Evolutionary conservation across 1,140 invertebrate species (phyloP).

Genomic region (Pantala flavescens): DNA sequence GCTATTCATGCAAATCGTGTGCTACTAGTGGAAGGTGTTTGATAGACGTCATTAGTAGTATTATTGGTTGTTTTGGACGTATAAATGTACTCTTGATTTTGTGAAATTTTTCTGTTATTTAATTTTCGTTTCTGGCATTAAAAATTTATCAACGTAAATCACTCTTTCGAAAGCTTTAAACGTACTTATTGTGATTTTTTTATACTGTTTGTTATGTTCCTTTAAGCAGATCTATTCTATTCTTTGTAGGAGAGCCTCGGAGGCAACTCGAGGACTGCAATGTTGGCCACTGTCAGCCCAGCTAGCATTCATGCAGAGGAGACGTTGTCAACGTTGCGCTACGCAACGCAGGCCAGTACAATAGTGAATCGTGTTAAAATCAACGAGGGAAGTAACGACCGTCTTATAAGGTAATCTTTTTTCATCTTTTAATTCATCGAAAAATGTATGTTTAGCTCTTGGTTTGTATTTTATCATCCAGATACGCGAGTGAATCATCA

Average conservation of each 20-base stretch:
- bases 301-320: slow-evolving; percentile 67
- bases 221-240: neutral
- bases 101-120: no score
- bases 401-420: neutral
- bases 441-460: no score
- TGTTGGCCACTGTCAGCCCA: slow-evolving; percentile 66
- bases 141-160: no score
- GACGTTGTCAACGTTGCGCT: slow-evolving; percentile 73
- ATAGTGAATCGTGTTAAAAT: slow-evolving; percentile 53
- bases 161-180: no score
- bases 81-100: no score
- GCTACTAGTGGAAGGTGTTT: no score
- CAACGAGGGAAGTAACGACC: neutral
- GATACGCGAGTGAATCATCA: no score
- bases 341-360: slow-evolving; percentile 76
- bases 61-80: no score
- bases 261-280: slow-evolving; percentile 52
- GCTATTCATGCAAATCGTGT: no score
- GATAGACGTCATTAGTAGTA: no score
- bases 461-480: no score
- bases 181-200: neutral
- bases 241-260: slow-evolving; percentile 49
- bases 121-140: no score
- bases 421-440: neutral
- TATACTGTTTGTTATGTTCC: neutral